Percentiles rank a stretch among this genome's conserved stretches.
phyloP scores from a whole-genome alignment of 2,113 vertebrate species.

The Catharus bicknelli region DNA sequence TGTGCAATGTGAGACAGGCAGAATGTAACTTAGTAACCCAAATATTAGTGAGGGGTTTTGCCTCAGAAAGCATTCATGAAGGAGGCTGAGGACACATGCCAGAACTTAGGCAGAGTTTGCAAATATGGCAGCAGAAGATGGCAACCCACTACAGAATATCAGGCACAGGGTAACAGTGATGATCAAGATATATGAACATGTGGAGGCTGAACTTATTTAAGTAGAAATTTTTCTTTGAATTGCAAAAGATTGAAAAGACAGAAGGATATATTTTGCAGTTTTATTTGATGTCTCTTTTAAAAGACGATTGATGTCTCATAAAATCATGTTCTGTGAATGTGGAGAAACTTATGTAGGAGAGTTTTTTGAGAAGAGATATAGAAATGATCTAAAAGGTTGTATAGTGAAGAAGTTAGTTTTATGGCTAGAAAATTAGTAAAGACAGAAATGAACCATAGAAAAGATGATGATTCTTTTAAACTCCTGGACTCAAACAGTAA shows the following conservation, averaged over 20 bases:
- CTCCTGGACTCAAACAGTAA: not conserved
- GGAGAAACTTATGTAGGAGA: not conserved
- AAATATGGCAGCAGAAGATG: not conserved
- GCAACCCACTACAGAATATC: not conserved
- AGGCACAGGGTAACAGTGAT: not conserved
- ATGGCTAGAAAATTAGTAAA: not conserved
- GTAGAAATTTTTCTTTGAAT: not conserved
- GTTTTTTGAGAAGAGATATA: not conserved
- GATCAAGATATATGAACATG: not conserved
- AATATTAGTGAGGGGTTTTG: not conserved
- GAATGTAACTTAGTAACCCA: not conserved
- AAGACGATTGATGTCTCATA: not conserved
- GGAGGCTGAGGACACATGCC: not conserved
- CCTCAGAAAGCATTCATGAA: not conserved
- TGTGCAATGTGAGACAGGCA: not conserved
- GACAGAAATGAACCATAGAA: not conserved
- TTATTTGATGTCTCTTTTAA: not conserved
- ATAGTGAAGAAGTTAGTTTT: not conserved
- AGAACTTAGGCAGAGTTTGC: not conserved
- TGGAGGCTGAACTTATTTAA: not conserved
- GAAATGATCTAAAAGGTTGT: not conserved
- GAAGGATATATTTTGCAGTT: not conserved
- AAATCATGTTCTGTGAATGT: not conserved
- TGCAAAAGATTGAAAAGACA: not conserved
- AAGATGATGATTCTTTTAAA: not conserved